Conservation (phyloP, 2,113 vertebrate species). For the Acinonyx jubatus region DNA sequence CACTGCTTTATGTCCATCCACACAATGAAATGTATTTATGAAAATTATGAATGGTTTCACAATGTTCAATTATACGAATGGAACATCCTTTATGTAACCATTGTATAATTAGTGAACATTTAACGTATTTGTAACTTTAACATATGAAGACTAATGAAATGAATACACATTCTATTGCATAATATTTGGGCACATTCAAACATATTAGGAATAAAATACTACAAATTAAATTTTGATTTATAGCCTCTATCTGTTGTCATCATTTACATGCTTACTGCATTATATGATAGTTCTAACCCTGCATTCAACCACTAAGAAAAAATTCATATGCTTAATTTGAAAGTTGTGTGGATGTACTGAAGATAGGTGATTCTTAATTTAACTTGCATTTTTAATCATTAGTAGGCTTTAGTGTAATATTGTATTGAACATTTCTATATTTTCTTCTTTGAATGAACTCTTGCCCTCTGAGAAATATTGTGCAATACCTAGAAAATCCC, state of each 20-base stretch:
- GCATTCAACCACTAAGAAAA: neutral
- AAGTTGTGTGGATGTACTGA: neutral
- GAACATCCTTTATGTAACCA: neutral
- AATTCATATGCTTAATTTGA: neutral
- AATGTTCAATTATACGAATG: neutral
- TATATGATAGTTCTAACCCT: neutral
- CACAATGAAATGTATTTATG: neutral
- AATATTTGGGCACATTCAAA: neutral
- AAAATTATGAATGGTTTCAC: neutral
- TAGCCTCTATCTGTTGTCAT: neutral
- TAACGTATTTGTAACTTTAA: neutral
- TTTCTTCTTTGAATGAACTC: neutral
- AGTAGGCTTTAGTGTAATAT: neutral
- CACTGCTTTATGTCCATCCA: neutral
- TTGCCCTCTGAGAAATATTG: neutral
- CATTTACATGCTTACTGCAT: neutral
- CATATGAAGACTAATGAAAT: neutral
- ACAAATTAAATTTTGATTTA: neutral
- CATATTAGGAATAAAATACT: neutral
- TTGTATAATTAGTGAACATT: neutral
- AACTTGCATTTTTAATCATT: neutral
- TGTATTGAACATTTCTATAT: neutral
- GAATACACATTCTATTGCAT: neutral
- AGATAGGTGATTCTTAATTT: neutral
- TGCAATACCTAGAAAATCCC: neutral